phyloP scores from a whole-genome alignment of 2,113 vertebrate genomes.

The Phalacrocorax carbo region DNA sequence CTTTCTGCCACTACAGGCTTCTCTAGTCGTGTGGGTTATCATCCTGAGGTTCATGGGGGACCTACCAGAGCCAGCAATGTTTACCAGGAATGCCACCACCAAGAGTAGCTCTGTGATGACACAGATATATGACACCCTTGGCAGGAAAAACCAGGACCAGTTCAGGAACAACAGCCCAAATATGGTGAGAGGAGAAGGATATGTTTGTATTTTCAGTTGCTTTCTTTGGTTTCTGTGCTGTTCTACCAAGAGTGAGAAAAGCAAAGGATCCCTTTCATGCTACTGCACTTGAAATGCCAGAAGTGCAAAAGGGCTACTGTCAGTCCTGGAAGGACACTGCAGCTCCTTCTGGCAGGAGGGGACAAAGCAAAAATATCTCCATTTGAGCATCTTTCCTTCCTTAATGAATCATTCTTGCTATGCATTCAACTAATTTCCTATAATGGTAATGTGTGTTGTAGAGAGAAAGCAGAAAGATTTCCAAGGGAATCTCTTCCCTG shows the following conservation, averaged over 20 bases:
- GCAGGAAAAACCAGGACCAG: conserved; percentile 20
- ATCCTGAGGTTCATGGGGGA: conserved; percentile 98
- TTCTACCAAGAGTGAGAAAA: not conserved
- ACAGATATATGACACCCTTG: conserved; percentile 60
- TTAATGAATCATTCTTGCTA: not conserved
- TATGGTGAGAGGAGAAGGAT: conserved; percentile 58
- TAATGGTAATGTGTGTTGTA: conserved; percentile 16
- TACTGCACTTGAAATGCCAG: not conserved
- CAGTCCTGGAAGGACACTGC: not conserved
- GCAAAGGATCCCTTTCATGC: not conserved
- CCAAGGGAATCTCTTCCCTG: conserved; percentile 70
- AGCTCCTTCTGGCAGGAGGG: not conserved
- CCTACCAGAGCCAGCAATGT: conserved; percentile 86
- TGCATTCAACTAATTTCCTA: not conserved
- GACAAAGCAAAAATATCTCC: not conserved
- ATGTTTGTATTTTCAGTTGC: not conserved
- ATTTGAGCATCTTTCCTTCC: not conserved
- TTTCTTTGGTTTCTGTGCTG: not conserved
- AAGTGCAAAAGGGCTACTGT: not conserved
- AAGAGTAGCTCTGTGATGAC: conserved; percentile 32
- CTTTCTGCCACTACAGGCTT: conserved; percentile 76
- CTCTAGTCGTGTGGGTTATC: conserved; percentile 87
- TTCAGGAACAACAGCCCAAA: not conserved
- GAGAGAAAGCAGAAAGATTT: conserved; percentile 51
- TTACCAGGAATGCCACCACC: conserved; percentile 38